These are phyloP conservation scores for Capitella teleta DNA, from an alignment of 1,140 invertebrate species.

Conservation along the genomic window DNA sequence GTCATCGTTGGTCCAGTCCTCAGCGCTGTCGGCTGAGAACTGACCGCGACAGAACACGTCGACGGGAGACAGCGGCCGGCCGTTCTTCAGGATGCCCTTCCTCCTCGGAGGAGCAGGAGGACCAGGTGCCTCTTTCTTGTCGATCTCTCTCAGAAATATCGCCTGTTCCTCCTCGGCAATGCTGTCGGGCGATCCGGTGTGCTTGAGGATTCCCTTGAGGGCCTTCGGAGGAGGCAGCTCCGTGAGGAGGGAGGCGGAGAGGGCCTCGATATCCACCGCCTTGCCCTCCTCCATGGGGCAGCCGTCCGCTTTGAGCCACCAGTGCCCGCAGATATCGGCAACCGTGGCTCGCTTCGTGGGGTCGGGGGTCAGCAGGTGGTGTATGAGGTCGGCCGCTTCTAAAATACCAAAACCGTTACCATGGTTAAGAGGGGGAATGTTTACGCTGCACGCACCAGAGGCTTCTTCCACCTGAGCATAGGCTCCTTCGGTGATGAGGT, in stretches of 20 bases:
- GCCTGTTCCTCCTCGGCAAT: neutral
- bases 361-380: slow-evolving; percentile 84
- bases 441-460: slow-evolving; percentile 62
- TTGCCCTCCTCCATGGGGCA: slow-evolving; percentile 59
- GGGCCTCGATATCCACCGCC: neutral
- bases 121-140: too few species aligned
- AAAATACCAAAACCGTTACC: slow-evolving; percentile 7
- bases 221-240: neutral
- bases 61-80: too few species aligned
- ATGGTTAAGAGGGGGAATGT: neutral
- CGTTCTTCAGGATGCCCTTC: neutral
- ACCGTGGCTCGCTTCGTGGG: slow-evolving; percentile 80
- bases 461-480: slow-evolving; percentile 93
- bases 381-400: slow-evolving; percentile 87
- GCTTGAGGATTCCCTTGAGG: neutral
- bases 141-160: too few species aligned
- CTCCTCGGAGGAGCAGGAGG: neutral
- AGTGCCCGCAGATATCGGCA: slow-evolving; percentile 84
- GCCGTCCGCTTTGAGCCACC: slow-evolving; percentile 77
- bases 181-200: neutral
- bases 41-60: too few species aligned
- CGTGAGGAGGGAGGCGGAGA: neutral
- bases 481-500: slow-evolving; percentile 92
- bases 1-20: neutral
- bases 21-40: too few species aligned